A percentile compares a stretch with the other conserved stretches of the same genome.
phyloP scores from a whole-genome alignment of 2,113 vertebrate genomes.

The Caloenas nicobarica region DNA sequence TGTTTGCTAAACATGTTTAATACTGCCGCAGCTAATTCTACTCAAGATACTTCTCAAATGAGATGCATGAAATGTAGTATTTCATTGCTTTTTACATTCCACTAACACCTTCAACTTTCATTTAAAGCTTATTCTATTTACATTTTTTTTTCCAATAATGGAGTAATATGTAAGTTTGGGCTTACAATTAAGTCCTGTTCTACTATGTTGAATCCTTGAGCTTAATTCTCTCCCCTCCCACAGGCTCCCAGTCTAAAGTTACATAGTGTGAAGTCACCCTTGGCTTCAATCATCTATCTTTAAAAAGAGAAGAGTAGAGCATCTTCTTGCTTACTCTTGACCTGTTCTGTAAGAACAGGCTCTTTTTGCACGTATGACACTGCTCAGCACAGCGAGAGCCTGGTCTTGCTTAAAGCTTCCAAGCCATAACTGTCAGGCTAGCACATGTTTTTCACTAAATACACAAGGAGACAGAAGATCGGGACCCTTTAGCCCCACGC shows the following conservation, averaged over 20 bases:
- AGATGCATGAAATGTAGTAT: not conserved
- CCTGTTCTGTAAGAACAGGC: not conserved
- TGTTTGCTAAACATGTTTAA: not conserved
- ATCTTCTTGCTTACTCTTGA: not conserved
- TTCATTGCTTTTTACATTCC: not conserved
- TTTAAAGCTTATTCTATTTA: not conserved
- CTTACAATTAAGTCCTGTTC: not conserved
- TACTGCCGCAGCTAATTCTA: not conserved
- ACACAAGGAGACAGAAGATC: not conserved
- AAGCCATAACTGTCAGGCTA: not conserved
- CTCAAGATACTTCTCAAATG: not conserved
- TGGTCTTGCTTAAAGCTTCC: not conserved
- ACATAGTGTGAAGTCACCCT: not conserved
- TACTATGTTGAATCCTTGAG: not conserved
- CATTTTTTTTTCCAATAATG: not conserved
- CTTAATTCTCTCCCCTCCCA: not conserved
- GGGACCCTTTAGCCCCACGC: fast-evolving
- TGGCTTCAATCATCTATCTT: not conserved
- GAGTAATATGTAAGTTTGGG: not conserved
- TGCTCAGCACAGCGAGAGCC: not conserved
- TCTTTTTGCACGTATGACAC: not conserved
- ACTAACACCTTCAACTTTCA: not conserved
- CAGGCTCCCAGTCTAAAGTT: not conserved
- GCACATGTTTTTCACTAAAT: not conserved
- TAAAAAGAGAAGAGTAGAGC: not conserved